Conservation (phyloP, 2,888 invertebrate genomes). For the Patella caerulea region DNA sequence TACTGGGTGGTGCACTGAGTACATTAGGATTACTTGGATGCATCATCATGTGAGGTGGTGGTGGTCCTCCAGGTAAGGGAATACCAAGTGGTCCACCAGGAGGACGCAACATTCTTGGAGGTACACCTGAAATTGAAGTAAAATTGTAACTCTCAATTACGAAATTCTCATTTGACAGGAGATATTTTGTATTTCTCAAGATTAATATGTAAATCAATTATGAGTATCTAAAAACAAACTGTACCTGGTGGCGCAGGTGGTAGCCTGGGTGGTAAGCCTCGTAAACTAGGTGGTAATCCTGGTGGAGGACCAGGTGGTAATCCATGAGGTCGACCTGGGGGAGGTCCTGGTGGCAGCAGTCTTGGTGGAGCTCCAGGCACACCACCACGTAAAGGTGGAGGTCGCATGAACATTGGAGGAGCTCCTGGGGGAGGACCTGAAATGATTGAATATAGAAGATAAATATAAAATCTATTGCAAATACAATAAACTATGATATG, state of each 20-base stretch:
- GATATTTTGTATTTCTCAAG: conserved; percentile 46
- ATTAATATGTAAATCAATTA: not conserved
- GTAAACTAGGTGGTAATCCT: conserved; percentile 65
- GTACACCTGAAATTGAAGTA: conserved; percentile 48
- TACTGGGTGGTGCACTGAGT: conserved; percentile 85
- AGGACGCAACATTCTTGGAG: conserved; percentile 64
- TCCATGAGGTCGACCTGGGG: conserved; percentile 68
- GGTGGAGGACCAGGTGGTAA: conserved; percentile 70
- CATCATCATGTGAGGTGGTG: conserved; percentile 47
- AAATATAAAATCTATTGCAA: not conserved
- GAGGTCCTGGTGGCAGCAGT: conserved; percentile 70
- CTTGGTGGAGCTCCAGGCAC: conserved; percentile 65
- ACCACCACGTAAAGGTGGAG: conserved; percentile 56
- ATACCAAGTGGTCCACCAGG: conserved; percentile 39
- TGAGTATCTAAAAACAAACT: not conserved
- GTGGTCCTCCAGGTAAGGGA: conserved; percentile 44
- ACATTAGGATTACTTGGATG: conserved; percentile 77
- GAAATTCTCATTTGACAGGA: too few relatives aligned
- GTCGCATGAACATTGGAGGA: conserved; percentile 73
- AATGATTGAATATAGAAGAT: conserved; percentile 35
- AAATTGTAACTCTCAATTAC: not conserved
- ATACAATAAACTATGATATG: not conserved
- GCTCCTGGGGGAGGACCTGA: conserved; percentile 74
- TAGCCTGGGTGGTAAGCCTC: conserved; percentile 71
- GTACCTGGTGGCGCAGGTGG: conserved; percentile 77